Percentiles rank a stretch among this genome's conserved stretches.
These are phyloP conservation scores for Plutella xylostella DNA, from an alignment of 2,888 invertebrate species.

Conservation along the genomic window DNA sequence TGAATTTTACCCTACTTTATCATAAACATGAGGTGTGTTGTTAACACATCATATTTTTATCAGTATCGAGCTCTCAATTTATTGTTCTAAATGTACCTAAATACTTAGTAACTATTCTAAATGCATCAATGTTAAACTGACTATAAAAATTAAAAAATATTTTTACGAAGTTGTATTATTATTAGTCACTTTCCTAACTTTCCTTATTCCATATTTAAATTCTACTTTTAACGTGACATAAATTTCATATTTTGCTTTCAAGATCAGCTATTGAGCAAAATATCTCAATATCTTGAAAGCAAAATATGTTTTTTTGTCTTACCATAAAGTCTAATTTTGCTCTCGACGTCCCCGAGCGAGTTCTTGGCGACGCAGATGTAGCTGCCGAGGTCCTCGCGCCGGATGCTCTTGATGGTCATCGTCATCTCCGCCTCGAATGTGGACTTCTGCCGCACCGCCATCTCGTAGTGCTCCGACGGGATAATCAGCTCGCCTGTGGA, in stretches of 20 bases:
- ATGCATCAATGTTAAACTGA: too few relatives aligned
- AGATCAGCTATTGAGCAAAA: constrained; percentile 5
- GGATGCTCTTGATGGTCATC: constrained; percentile 82
- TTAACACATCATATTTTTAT: too few relatives aligned
- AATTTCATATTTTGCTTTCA: constrained; percentile 1
- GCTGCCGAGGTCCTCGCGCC: constrained; percentile 82
- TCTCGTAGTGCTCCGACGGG: constrained; percentile 85
- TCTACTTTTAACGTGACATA: constrained; percentile 13
- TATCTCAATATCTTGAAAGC: constrained; percentile 10
- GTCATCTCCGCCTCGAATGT: constrained; percentile 88
- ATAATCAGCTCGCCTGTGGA: constrained; percentile 83
- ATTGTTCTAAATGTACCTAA: too few relatives aligned
- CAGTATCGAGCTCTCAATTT: too few relatives aligned
- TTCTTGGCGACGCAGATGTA: constrained; percentile 91
- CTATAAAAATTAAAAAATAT: too few relatives aligned
- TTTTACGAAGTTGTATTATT: too few relatives aligned
- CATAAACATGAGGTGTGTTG: too few relatives aligned
- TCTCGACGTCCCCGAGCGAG: constrained; percentile 88
- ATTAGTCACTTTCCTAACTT: too few relatives aligned
- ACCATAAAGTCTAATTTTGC: constrained; percentile 91
- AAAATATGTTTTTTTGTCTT: too few relatives aligned
- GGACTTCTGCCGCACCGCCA: constrained; percentile 78
- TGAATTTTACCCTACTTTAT: too few relatives aligned
- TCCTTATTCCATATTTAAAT: constrained; percentile 10
- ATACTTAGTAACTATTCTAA: too few relatives aligned